Evolutionary conservation across 1,140 invertebrate species (phyloP), one percentile per base, ranked within the genome.

Genomic region (Sitophilus oryzae): DNA sequence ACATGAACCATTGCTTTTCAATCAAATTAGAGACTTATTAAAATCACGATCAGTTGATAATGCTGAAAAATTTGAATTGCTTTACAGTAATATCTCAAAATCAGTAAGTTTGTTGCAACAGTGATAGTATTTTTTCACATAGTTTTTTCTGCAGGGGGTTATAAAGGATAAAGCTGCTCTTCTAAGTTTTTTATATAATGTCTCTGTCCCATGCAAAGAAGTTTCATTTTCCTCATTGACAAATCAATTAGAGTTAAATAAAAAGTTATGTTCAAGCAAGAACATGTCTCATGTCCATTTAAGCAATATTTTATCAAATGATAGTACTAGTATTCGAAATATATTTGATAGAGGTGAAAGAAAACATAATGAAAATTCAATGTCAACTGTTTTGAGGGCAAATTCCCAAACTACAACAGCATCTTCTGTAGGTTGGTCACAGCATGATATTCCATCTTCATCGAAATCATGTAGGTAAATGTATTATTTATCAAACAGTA

Each of bases 81-180:
- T 68, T 10, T 70, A 70, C 51, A 49, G 55, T 10, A 67, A 52
- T 38, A 49, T 71, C 11, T 59, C 60, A 20, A 68, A 70, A 61
- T 65, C 65, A n/a, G 68, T 70, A 63, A 60, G 49, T n/a, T n/a
- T n/a, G n/a, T n/a, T n/a, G n/a, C n/a, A n/a, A n/a, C n/a, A n/a
- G n/a, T n/a, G n/a, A n/a, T n/a, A n/a, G n/a, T n/a, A n/a, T n/a
- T n/a, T n/a, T n/a, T n/a, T n/a, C n/a, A n/a, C n/a, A n/a, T n/a
- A n/a, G n/a, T 30, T 30, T 30, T 11, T 30, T 30, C 11, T 30
- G 25, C 11, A 30, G 25, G 40, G 18, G 34, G 43, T 43, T 21
- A 54, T 62, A n/a, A 41, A 44, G 42, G 30, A 57, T 14, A 52
- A 52, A 43, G 45, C 49, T 44, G 45, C 52, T 16, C 16, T 47